Percentiles rank a stretch among this genome's conserved stretches.
Conservation (phyloP, 2,113 vertebrate species). For the Carettochelys insculpta region DNA sequence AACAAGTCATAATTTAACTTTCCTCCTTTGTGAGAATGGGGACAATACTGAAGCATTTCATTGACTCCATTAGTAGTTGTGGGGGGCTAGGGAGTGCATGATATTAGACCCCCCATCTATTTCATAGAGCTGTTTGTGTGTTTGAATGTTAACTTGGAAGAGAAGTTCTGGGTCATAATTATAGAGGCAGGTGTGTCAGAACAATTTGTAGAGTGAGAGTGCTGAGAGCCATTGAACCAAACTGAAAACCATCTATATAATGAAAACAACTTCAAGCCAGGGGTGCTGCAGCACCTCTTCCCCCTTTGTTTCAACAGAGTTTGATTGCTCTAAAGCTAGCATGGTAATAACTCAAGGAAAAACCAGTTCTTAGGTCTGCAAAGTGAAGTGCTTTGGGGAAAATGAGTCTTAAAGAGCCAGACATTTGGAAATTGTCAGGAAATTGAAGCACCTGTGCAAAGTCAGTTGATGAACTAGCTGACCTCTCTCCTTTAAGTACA, state of each 20-base stretch:
- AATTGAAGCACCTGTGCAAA: neutral
- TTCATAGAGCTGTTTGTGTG: neutral
- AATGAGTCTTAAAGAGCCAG: accelerated
- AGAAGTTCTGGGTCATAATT: neutral
- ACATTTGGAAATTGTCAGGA: neutral
- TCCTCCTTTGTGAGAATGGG: accelerated
- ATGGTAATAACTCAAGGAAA: neutral
- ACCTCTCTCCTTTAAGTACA: neutral
- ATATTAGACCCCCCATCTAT: neutral
- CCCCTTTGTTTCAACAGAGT: no score
- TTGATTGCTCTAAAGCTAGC: no score
- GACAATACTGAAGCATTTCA: accelerated
- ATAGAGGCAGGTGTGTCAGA: no score
- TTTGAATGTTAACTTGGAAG: neutral
- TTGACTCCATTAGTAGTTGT: neutral
- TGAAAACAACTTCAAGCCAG: no score
- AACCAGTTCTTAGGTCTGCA: neutral
- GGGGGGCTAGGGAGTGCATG: constrained; percentile 21
- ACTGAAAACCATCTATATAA: no score
- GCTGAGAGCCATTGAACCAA: no score
- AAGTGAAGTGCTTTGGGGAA: neutral
- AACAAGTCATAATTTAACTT: accelerated
- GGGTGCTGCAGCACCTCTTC: no score
- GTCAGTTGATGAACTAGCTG: neutral
- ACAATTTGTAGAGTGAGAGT: no score